Percentiles rank a stretch among this genome's conserved stretches.
These are phyloP conservation scores for Ceramica pisi DNA, from an alignment of 2,888 invertebrate species.

Conservation along the genomic window DNA sequence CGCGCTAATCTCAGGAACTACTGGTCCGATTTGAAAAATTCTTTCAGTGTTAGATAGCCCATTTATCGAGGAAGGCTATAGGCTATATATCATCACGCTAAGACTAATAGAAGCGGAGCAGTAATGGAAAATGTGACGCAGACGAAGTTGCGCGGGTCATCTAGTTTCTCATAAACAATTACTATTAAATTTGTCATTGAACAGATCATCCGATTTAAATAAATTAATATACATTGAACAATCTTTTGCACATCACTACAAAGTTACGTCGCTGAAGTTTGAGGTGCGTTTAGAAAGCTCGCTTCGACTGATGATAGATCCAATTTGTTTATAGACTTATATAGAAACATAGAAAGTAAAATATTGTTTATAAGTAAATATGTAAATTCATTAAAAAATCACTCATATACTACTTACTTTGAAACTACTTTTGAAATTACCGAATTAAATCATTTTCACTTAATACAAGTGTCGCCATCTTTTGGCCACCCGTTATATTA, in stretches of 20 bases:
- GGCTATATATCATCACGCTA: too few relatives aligned
- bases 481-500: neutral
- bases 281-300: constrained; percentile 1
- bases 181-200: neutral
- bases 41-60: too few relatives aligned
- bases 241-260: constrained; percentile 1
- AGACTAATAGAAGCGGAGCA: too few relatives aligned
- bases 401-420: neutral
- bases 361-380: neutral
- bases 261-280: neutral
- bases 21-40: too few relatives aligned
- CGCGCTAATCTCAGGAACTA: too few relatives aligned
- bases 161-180: too few relatives aligned
- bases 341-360: neutral
- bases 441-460: neutral
- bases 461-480: neutral
- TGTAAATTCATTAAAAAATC: neutral
- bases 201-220: neutral
- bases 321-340: too few relatives aligned
- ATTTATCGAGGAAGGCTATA: too few relatives aligned
- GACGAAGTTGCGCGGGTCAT: too few relatives aligned
- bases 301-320: neutral
- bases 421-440: neutral
- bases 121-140: too few relatives aligned
- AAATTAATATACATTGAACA: neutral